A percentile compares a stretch with the other conserved stretches of the same genome.
Evolutionary conservation across 2,888 invertebrate species (phyloP).

Genomic region (Clistopyga incitator): DNA sequence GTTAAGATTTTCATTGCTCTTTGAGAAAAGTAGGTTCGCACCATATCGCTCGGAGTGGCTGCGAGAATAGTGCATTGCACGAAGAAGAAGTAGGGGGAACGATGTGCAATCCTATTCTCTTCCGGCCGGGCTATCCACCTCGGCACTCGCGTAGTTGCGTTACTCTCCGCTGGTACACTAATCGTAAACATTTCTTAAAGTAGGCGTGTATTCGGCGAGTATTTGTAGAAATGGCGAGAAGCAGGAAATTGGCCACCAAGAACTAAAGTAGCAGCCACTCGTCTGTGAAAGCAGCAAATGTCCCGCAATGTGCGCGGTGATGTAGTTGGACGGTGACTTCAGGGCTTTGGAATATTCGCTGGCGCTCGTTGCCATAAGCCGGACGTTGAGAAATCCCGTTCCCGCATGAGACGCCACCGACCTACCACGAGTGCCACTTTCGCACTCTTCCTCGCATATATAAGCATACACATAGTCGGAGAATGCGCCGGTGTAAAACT

Average conservation of each 20-base stretch:
- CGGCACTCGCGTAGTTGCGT: conserved; percentile 48
- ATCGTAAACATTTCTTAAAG: conserved; percentile 64
- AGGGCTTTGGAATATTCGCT: conserved; percentile 46
- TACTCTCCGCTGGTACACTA: conserved; percentile 55
- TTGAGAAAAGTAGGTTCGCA: not conserved
- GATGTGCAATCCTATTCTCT: conserved; percentile 58
- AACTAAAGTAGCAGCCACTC: conserved; percentile 53
- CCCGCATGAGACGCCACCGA: conserved; percentile 37
- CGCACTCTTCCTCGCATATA: conserved; percentile 16
- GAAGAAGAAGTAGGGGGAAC: not conserved
- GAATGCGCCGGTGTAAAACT: not conserved
- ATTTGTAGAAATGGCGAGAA: conserved; percentile 35
- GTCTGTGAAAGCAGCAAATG: conserved; percentile 51
- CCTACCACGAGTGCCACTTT: conserved; percentile 26
- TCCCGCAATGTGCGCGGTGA: conserved; percentile 50
- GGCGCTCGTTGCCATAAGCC: conserved; percentile 19
- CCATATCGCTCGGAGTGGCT: conserved; percentile 1
- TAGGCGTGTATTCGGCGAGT: conserved; percentile 31
- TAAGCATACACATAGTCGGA: not conserved
- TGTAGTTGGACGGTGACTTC: conserved; percentile 36
- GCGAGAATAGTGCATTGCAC: not conserved
- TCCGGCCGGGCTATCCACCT: conserved; percentile 47
- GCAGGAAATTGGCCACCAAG: conserved; percentile 65
- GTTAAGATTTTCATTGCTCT: not conserved
- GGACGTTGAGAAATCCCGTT: conserved; percentile 61